Conservation (phyloP, 2,113 vertebrate genomes). For the Bujurquina vittata region DNA sequence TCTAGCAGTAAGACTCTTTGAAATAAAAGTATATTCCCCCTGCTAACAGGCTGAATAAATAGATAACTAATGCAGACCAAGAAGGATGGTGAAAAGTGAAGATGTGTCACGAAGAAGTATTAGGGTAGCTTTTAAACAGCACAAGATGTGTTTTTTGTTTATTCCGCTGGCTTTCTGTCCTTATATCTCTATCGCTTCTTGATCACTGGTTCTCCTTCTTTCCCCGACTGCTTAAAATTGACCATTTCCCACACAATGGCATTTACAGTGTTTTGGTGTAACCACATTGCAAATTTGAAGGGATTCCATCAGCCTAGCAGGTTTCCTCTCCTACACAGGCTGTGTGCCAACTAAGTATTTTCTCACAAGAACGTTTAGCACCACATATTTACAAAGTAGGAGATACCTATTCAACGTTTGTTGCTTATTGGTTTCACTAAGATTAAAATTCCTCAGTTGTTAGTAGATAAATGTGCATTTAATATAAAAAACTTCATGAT, state of each 20-base stretch:
- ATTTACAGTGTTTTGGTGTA: slow-evolving; percentile 27
- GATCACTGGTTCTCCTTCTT: not conserved
- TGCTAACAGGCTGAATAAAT: slow-evolving; percentile 52
- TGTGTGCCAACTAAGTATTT: slow-evolving; percentile 24
- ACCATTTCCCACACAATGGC: not conserved
- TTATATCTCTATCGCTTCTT: not conserved
- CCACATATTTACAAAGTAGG: slow-evolving; percentile 2
- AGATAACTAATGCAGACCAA: slow-evolving; percentile 52
- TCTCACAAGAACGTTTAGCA: slow-evolving; percentile 31
- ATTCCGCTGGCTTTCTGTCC: slow-evolving; percentile 6
- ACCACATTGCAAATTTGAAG: slow-evolving; percentile 26
- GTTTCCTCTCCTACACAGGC: not conserved
- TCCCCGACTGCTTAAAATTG: not conserved
- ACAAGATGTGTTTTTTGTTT: not conserved
- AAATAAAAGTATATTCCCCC: slow-evolving; percentile 64
- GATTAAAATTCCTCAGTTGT: not conserved
- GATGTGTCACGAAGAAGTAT: slow-evolving; percentile 35
- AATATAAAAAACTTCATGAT: not conserved
- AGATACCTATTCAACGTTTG: not conserved
- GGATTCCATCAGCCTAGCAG: slow-evolving; percentile 28
- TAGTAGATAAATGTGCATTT: not conserved
- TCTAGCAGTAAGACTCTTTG: slow-evolving; percentile 50
- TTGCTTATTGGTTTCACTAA: not conserved
- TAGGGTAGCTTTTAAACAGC: slow-evolving; percentile 11
- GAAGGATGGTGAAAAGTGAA: slow-evolving; percentile 25